Percentiles rank a stretch among this genome's conserved stretches.
These are phyloP conservation scores for Drosophila rellima DNA, from an alignment of 2,888 invertebrate genomes.

Conservation along the genomic window DNA sequence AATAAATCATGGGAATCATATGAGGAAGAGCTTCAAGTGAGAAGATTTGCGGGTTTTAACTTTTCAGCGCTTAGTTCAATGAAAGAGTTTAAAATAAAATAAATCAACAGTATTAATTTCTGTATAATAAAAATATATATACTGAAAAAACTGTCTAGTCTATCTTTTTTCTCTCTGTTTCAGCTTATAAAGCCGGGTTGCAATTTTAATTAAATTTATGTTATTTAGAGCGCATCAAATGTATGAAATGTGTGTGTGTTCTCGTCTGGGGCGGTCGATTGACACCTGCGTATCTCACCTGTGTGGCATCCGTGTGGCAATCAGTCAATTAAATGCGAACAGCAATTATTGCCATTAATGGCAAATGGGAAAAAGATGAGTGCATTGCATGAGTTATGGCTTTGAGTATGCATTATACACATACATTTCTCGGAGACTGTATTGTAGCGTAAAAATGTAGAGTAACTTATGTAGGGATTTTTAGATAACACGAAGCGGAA, in stretches of 20 bases:
- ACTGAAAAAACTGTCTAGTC: background rate
- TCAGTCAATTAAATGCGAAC: constrained; percentile 77
- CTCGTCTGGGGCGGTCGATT: constrained; percentile 37
- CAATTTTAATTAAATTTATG: constrained; percentile 77
- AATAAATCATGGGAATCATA: constrained; percentile 69
- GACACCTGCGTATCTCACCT: constrained; percentile 57
- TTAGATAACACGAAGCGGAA: constrained; percentile 19
- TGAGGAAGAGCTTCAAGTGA: constrained; percentile 33
- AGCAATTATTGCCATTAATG: constrained; percentile 65
- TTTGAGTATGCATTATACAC: constrained; percentile 13
- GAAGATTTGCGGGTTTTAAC: constrained; percentile 26
- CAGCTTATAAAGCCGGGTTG: constrained; percentile 19
- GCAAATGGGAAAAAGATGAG: constrained; percentile 59
- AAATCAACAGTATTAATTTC: constrained; percentile 24
- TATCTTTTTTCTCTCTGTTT: background rate
- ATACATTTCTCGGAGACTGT: background rate
- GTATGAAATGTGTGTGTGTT: constrained; percentile 28
- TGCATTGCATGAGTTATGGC: constrained; percentile 45
- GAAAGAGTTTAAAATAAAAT: constrained; percentile 44
- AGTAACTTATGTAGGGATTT: constrained; percentile 10
- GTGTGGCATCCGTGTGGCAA: constrained; percentile 44
- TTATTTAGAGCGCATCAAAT: constrained; percentile 74
- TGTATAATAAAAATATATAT: background rate
- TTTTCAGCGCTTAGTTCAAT: constrained; percentile 38
- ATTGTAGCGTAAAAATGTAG: constrained; percentile 6